These are phyloP conservation scores for Cichlasoma orientale DNA, from an alignment of 2,797 vertebrate genomes.

Conservation along the genomic window DNA sequence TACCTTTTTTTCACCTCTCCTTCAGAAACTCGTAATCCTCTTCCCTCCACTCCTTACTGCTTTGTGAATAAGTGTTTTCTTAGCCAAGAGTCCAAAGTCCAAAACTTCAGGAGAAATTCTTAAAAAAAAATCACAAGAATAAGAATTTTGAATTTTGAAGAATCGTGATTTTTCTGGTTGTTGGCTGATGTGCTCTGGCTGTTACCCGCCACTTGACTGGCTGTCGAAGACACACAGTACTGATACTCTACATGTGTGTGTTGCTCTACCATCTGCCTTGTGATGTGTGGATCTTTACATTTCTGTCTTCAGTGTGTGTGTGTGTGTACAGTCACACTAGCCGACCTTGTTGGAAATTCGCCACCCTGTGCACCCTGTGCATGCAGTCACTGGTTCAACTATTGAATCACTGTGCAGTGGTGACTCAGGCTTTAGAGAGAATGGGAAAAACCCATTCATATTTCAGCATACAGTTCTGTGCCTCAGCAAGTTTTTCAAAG, in stretches of 20 bases:
- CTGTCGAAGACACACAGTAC: background rate
- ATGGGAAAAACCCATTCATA: slow-evolving; percentile 22
- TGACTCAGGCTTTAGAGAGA: slow-evolving; percentile 16
- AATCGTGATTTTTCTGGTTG: too few relatives aligned
- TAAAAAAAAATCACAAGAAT: background rate
- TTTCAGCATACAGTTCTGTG: background rate
- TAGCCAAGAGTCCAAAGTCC: background rate
- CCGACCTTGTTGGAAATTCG: slow-evolving; percentile 6
- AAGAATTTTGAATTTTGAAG: background rate
- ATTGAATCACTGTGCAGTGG: background rate
- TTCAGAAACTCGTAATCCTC: too few relatives aligned
- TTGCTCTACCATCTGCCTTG: background rate
- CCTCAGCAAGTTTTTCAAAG: background rate
- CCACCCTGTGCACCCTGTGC: background rate
- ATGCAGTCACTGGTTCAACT: slow-evolving; percentile 17
- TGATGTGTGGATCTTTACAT: too few relatives aligned
- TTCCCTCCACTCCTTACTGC: background rate
- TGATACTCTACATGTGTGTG: background rate
- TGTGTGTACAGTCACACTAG: background rate
- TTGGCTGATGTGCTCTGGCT: background rate
- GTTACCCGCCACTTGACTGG: background rate
- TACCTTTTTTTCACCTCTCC: too few relatives aligned
- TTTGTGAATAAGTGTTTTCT: background rate
- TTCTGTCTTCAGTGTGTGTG: background rate
- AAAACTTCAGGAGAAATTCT: background rate